Evolutionary conservation across 2,797 vertebrate species (phyloP).

Genomic region (Alauda arvensis): DNA sequence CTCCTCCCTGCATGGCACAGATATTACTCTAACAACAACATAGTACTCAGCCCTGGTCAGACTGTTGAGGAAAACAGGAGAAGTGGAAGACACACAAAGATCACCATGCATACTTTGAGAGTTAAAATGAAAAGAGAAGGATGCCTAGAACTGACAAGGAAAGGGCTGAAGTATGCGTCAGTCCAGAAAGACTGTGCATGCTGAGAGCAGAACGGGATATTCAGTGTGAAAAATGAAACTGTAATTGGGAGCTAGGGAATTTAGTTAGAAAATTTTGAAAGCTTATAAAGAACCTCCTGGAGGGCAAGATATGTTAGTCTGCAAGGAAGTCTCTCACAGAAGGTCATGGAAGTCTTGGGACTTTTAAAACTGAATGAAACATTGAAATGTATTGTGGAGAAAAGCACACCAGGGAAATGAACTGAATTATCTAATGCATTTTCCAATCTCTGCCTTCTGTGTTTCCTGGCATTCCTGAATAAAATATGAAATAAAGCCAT

Average conservation of each 20-base stretch:
- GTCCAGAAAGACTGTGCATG: not conserved
- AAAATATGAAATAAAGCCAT: constrained; percentile 19
- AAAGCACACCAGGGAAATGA: constrained; percentile 48
- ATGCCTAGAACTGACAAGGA: not conserved
- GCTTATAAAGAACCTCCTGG: constrained; percentile 53
- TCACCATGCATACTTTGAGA: not conserved
- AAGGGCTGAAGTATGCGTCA: not conserved
- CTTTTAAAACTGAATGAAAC: constrained; percentile 60
- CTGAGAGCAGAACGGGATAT: not conserved
- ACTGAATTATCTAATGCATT: constrained; percentile 43
- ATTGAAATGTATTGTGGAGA: constrained; percentile 22
- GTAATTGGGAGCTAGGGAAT: constrained; percentile 23
- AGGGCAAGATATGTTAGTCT: constrained; percentile 44
- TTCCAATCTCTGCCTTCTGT: constrained; percentile 46
- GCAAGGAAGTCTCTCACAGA: constrained; percentile 5
- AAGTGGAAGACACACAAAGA: not conserved
- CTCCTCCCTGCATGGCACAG: not conserved
- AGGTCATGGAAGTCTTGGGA: constrained; percentile 50
- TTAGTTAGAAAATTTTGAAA: constrained; percentile 14
- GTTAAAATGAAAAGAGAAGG: not conserved
- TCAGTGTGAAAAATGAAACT: constrained; percentile 1
- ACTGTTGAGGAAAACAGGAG: not conserved
- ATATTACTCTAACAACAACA: not conserved
- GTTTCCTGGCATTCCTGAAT: constrained; percentile 25
- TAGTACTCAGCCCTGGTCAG: not conserved